Evolutionary conservation across 2,113 vertebrate species (phyloP).

Genomic region (Boulengeromyrus knoepffleri): DNA sequence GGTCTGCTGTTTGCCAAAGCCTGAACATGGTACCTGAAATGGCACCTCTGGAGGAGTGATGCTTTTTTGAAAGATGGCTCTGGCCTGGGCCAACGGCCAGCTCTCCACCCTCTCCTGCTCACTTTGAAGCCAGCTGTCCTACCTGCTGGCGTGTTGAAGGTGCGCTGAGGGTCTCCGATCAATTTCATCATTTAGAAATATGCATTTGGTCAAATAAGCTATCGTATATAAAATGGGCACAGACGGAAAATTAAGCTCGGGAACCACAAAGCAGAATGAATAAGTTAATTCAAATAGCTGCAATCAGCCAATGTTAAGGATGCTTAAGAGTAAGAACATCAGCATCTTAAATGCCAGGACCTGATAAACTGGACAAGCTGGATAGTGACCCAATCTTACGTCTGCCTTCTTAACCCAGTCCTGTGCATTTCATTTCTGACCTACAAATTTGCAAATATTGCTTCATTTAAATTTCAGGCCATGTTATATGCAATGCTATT

Average conservation of each 20-base stretch:
- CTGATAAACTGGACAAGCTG: background rate
- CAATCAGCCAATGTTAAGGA: background rate
- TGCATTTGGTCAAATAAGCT: background rate
- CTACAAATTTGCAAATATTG: background rate
- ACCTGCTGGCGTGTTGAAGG: background rate
- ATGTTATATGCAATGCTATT: background rate
- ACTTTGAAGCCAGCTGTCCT: background rate
- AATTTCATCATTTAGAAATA: background rate
- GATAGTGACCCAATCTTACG: background rate
- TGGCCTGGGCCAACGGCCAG: background rate
- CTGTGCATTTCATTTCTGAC: background rate
- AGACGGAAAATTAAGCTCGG: background rate
- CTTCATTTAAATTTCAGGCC: background rate
- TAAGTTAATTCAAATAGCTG: background rate
- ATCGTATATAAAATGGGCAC: background rate
- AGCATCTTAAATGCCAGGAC: background rate
- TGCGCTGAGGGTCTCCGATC: background rate
- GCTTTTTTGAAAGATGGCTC: background rate
- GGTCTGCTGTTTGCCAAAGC: background rate
- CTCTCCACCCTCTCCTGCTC: background rate
- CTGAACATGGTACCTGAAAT: background rate
- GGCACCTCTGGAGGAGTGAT: background rate
- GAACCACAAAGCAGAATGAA: background rate
- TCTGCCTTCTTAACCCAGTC: background rate
- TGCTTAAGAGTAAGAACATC: background rate